Evolutionary conservation across 2,888 invertebrate genomes (phyloP).

Genomic region (Lymantria monacha): DNA sequence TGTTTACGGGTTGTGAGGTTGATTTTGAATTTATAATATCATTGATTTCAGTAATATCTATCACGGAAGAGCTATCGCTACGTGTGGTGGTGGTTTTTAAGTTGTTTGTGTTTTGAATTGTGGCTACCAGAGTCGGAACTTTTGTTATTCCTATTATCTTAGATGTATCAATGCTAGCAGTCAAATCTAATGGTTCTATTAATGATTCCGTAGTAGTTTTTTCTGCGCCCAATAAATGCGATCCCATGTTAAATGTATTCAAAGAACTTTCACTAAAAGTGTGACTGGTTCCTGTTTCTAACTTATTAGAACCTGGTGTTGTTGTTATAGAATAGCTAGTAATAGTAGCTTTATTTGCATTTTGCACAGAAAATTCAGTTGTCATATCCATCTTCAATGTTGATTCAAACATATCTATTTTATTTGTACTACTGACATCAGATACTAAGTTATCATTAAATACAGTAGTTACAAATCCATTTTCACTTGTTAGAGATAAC

Average conservation of each 20-base stretch:
- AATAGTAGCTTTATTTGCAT: background rate
- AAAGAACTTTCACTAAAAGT: background rate
- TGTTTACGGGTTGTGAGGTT: background rate
- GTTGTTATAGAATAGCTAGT: background rate
- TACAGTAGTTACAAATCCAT: background rate
- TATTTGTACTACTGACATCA: background rate
- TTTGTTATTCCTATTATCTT: background rate
- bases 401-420: background rate
- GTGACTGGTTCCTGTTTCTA: background rate
- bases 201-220: background rate
- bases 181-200: background rate
- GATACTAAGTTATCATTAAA: background rate
- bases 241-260: background rate
- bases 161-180: background rate
- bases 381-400: background rate
- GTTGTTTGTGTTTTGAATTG: background rate
- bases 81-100: background rate
- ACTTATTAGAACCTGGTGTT: background rate
- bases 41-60: background rate
- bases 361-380: background rate
- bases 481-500: background rate
- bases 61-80: background rate
- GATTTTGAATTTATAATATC: background rate
- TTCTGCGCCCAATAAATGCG: background rate
- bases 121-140: background rate